A percentile compares a stretch with the other conserved stretches of the same genome.
phyloP scores from a whole-genome alignment of 2,888 invertebrate genomes.

The Trichopria drosophilae region DNA sequence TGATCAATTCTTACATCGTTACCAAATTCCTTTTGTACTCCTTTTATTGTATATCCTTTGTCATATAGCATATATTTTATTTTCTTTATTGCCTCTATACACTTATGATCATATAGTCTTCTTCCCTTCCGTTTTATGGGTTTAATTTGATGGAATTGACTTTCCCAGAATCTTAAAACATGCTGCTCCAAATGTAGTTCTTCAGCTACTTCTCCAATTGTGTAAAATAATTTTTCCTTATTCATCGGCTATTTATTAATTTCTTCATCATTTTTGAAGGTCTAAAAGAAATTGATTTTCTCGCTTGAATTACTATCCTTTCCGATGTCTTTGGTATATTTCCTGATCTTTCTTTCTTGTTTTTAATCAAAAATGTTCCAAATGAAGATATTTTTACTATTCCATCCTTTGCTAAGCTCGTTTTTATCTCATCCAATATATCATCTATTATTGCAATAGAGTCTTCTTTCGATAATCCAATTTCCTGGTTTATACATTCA shows the following conservation, averaged over 20 bases:
- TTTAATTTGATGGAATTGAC: slow-evolving; percentile 19
- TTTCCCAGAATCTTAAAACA: slow-evolving; percentile 18
- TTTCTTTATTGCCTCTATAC: slow-evolving; percentile 20
- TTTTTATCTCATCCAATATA: slow-evolving; percentile 24
- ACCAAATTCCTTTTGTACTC: slow-evolving; percentile 19
- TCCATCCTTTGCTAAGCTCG: slow-evolving; percentile 22
- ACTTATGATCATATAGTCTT: slow-evolving; percentile 17
- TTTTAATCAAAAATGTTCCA: slow-evolving; percentile 21
- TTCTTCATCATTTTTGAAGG: slow-evolving; percentile 20
- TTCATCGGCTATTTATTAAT: slow-evolving; percentile 18
- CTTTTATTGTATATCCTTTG: slow-evolving; percentile 18
- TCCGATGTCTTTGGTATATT: slow-evolving; percentile 23
- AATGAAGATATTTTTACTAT: slow-evolving; percentile 18
- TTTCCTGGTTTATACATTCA: slow-evolving; percentile 21
- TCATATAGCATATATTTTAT: slow-evolving; percentile 16
- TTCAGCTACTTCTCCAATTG: slow-evolving; percentile 23
- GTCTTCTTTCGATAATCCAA: slow-evolving; percentile 22
- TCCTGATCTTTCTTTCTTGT: slow-evolving; percentile 22
- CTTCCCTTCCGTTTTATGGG: slow-evolving; percentile 16
- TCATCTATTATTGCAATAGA: slow-evolving; percentile 21
- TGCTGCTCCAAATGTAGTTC: slow-evolving; percentile 21
- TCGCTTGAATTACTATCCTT: slow-evolving; percentile 17
- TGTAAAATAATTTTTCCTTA: slow-evolving; percentile 21
- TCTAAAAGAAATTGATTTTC: slow-evolving; percentile 21
- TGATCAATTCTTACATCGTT: slow-evolving; percentile 14